Conservation (phyloP, 53 echinoderm and acorn worm species). For the Mesocentrotus franciscanus region DNA sequence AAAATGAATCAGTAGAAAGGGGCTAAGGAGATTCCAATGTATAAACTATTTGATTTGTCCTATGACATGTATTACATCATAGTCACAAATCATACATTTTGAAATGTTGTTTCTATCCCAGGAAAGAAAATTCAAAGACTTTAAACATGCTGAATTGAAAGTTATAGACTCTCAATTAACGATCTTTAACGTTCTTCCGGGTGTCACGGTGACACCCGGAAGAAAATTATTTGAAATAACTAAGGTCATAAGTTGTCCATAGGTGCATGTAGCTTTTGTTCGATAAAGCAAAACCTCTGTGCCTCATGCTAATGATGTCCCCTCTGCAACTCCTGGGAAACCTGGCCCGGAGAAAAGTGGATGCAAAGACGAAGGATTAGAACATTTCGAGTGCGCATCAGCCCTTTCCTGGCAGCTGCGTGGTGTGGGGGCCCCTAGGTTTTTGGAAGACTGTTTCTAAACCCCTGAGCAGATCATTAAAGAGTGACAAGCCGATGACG, state of each 20-base stretch:
- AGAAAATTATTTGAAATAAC: neutral
- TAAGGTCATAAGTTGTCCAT: neutral
- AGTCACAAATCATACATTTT: neutral
- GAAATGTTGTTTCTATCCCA: neutral
- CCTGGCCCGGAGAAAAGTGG: neutral
- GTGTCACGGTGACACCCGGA: neutral
- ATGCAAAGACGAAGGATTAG: neutral
- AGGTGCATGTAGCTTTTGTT: neutral
- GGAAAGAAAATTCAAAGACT: neutral
- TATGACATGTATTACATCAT: no score
- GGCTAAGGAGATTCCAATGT: no score
- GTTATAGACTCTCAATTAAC: neutral
- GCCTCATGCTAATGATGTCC: neutral
- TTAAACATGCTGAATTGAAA: no score
- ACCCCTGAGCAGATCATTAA: neutral
- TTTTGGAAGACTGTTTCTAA: neutral
- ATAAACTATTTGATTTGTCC: no score
- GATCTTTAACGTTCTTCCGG: neutral
- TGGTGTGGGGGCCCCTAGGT: neutral
- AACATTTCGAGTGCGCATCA: neutral
- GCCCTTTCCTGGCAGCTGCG: conserved; percentile 33
- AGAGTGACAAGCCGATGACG: neutral
- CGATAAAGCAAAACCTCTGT: neutral
- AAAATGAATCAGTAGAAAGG: no score
- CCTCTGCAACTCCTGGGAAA: neutral